Evolutionary conservation across 2,113 vertebrate genomes (phyloP), one percentile per base, ranked within the genome.

Genomic region (Tenebrosternarchus preto): DNA sequence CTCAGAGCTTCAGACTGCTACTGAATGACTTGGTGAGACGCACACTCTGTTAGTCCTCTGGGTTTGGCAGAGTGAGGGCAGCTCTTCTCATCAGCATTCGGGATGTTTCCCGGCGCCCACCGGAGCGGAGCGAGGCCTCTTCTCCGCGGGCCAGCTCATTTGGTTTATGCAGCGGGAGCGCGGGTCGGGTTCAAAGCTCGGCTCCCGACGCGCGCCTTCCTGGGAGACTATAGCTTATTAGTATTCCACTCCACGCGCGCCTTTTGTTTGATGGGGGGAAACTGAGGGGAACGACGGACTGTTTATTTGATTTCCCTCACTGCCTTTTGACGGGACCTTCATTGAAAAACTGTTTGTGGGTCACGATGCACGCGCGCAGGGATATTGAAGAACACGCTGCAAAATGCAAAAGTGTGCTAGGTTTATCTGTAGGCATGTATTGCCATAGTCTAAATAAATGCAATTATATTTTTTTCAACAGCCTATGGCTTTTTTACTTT

Each of bases 231-330:
- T 3, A 66, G 67, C 77, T 89, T 85, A 94, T 94, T 92, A 92
- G 90, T 93, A 94, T 94, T 93, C 93, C 61, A 87, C 88, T 88
- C 91, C 92, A 93, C 87, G 81, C 88, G 88, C 55, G 92, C 57
- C 91, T 88, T 91, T 94, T 94, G 92, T 94, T 91, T 86, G 87
- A 83, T 82, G 77, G 84, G 78, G 63, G 60, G 74, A 81, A n/a
- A 79, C 76, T 79, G 71, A 68, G 80, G 84, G 84, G 66, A 86
- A 53, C 31, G 56, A 73, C 73, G 84, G 85, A 87, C 77, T 87
- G 88, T 84, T 88, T 88, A 90, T 91, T 91, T 90, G 84, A 90
- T 92, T 90, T 88, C 82, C 87, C 82, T 83, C 71, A 69, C 59
- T 66, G 69, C 84, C 70, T 78, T 77, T 69, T 76, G 72, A 74